Evolutionary conservation across 2,888 invertebrate species (phyloP).

Genomic region (Meghimatium bilineatum): DNA sequence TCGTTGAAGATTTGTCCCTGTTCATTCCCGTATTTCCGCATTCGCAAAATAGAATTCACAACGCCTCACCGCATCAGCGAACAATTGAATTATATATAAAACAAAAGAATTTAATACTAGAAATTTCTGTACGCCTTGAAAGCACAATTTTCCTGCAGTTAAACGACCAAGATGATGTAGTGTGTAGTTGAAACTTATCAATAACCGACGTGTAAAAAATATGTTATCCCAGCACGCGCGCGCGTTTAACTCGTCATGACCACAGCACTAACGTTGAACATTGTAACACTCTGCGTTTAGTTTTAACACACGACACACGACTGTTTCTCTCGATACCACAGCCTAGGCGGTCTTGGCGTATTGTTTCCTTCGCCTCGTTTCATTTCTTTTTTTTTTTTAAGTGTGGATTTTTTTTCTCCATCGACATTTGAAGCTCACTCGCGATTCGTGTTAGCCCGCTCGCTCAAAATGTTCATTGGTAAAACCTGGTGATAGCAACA

Average conservation of each 20-base stretch:
- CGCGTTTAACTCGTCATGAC: neutral
- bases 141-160: neutral
- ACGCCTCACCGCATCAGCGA: neutral
- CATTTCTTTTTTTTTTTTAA: neutral
- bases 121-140: neutral
- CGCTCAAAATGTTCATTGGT: neutral
- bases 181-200: neutral
- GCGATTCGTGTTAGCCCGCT: neutral
- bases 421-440: neutral
- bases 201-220: neutral
- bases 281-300: neutral
- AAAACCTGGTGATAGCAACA: neutral
- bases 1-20: neutral
- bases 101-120: neutral
- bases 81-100: neutral
- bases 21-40: conserved; percentile 22
- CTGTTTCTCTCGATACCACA: neutral
- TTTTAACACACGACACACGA: neutral
- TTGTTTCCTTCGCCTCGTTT: neutral
- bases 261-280: neutral
- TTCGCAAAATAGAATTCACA: conserved; percentile 15
- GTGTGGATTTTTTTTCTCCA: neutral
- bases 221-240: neutral
- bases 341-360: neutral
- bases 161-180: neutral